These are phyloP conservation scores for Archilochus colubris DNA, from an alignment of 2,113 vertebrate species.

Conservation along the genomic window DNA sequence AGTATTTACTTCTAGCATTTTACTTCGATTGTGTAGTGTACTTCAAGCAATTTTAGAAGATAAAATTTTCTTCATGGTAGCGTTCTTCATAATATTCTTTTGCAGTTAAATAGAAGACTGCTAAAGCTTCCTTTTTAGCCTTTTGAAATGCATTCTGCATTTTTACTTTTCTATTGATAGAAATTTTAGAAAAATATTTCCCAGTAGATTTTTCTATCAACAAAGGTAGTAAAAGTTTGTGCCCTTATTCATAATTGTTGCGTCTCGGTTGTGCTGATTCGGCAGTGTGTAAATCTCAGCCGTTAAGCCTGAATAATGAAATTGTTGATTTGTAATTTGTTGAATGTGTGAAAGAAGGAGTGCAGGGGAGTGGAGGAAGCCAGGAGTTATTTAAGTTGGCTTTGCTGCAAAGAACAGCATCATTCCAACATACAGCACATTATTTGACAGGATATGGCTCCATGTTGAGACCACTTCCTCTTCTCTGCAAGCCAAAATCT, in stretches of 20 bases:
- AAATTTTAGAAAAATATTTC: background rate
- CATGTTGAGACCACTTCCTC: background rate
- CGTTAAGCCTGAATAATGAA: background rate
- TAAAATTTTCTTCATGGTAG: background rate
- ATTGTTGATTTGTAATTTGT: background rate
- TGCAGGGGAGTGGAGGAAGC: background rate
- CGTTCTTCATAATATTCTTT: background rate
- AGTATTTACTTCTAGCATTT: constrained; percentile 13
- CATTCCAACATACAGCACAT: background rate
- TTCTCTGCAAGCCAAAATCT: background rate
- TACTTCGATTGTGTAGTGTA: background rate
- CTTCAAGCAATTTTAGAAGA: background rate
- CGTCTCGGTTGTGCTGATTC: rapidly evolving
- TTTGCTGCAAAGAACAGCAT: background rate
- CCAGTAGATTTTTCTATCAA: background rate
- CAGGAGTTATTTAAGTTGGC: background rate
- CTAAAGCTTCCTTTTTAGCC: background rate
- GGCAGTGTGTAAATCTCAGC: background rate
- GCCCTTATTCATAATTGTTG: background rate
- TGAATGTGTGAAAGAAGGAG: background rate
- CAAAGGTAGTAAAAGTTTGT: background rate
- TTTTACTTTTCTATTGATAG: background rate
- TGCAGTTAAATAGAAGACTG: background rate
- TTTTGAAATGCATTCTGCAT: background rate
- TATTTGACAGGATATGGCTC: background rate